Base-by-base conservation (phyloP, 2,888 invertebrate genomes). In the Tetramorium bicarinatum region DNA sequence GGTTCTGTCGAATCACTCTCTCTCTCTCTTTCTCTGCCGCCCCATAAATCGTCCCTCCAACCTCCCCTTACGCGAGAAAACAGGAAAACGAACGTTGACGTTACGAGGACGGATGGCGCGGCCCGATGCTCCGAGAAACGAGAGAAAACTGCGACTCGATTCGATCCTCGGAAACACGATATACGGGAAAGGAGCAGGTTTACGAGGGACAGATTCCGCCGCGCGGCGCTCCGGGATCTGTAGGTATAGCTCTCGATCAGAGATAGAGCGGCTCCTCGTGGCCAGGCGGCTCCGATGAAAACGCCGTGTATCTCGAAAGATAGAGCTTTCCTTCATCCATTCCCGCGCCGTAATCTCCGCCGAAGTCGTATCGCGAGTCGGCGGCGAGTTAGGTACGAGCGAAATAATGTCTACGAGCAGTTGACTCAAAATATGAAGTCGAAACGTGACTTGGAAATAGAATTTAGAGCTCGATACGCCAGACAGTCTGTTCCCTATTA, bases 51-150 rank as follows among this genome's bases (percentile, higher is more conserved):
- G 38, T 1, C 9, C 25, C 21, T 29, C 29, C 29, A 29, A 29
- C 29, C 56, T 3, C 44, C 34, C 15, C 13, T 25, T 29, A 21
- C 15, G 79, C 44, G 79, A 34, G 59, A 59, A 71, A 79, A 47
- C 71, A n/a, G 86, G 76, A 61, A 82, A 86, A 79, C 56, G 83
- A 77, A 79, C 79, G 72, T 59, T 74, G 72, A 76, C 85, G 75
- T 88, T 85, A 86, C 85, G 77, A 85, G 88, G 77, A 88, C 81
- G 88, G 86, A 88, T 84, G 72, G 86, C 54, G 80, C 54, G 76
- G 71, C 11, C 59, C 34, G 72, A 47, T 72, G 61, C 76, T 77
- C 64, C 64, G 64, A 47, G 69, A 83, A 87, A 81, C 80, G 62
- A 44, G 82, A 77, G 77, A 82, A 61, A 87, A 74, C 52, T 64